phyloP scores from a whole-genome alignment of 2,888 invertebrate genomes.

The Parapristionchus giblindavisi region DNA sequence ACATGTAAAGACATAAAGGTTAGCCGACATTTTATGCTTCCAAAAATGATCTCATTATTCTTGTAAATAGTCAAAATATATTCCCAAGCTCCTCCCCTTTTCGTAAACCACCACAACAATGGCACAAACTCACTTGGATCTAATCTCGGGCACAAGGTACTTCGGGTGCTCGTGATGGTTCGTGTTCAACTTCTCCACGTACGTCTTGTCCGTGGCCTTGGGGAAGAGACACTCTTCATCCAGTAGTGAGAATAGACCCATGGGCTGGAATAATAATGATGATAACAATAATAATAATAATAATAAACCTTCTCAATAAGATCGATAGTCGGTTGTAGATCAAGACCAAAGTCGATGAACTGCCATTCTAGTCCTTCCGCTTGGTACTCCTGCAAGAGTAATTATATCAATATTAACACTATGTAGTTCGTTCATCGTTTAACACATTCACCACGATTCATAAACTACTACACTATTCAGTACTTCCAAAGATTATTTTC shows the following conservation, averaged over 20 bases:
- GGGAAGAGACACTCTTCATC: slow-evolving; percentile 99
- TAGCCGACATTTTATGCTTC: too few species aligned
- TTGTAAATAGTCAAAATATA: too few species aligned
- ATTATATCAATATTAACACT: background rate
- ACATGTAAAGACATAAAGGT: too few species aligned
- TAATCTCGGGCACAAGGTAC: slow-evolving; percentile 80
- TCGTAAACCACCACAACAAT: too few species aligned
- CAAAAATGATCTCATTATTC: too few species aligned
- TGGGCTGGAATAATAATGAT: slow-evolving; percentile 77
- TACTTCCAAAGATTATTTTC: too few species aligned
- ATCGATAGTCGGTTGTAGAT: slow-evolving; percentile 97
- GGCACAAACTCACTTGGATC: slow-evolving; percentile 73
- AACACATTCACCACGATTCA: background rate
- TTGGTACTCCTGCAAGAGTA: slow-evolving; percentile 78
- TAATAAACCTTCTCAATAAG: slow-evolving; percentile 85
- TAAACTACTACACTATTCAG: too few species aligned
- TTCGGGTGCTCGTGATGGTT: slow-evolving; percentile 96
- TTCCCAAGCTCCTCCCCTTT: too few species aligned
- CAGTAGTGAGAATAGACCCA: slow-evolving; percentile 96
- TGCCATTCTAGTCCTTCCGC: slow-evolving; percentile 99
- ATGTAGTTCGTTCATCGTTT: background rate
- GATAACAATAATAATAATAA: background rate
- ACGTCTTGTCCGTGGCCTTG: slow-evolving; percentile 97
- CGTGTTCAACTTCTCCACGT: slow-evolving; percentile 92
- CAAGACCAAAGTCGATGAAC: slow-evolving; percentile 97